Evolutionary conservation across 2,113 vertebrate species (phyloP).

Genomic region (Polyodon spathula): DNA sequence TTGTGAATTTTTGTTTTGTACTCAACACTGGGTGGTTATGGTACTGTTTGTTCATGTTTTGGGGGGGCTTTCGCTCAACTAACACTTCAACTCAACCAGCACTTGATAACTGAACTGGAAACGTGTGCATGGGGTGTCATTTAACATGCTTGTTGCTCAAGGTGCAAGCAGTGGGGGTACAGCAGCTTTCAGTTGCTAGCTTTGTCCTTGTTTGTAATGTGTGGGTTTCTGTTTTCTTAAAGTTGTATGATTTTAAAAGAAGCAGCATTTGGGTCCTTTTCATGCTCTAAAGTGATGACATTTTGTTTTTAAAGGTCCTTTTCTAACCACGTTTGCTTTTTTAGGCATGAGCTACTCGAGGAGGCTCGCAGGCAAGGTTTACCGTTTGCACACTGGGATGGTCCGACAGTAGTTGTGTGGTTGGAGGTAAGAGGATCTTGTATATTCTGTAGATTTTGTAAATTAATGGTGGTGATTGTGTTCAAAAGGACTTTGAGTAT

Average conservation of each 20-base stretch:
- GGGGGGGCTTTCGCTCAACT: too few relatives aligned
- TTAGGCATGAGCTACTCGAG: slow-evolving; percentile 85
- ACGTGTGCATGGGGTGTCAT: too few relatives aligned
- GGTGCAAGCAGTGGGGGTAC: too few relatives aligned
- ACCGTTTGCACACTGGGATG: slow-evolving; percentile 95
- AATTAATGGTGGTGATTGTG: background rate
- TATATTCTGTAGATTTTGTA: background rate
- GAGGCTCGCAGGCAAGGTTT: slow-evolving; percentile 87
- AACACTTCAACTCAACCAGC: too few relatives aligned
- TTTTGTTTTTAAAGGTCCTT: background rate
- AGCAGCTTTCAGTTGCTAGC: too few relatives aligned
- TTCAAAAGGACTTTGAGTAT: too few relatives aligned
- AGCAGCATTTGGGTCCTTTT: too few relatives aligned
- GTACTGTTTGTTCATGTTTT: too few relatives aligned
- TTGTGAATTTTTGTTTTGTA: background rate
- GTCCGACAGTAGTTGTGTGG: slow-evolving; percentile 93
- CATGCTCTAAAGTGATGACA: too few relatives aligned
- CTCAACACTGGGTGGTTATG: background rate
- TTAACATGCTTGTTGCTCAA: too few relatives aligned
- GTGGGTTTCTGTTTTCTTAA: background rate
- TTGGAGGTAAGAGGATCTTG: slow-evolving; percentile 68
- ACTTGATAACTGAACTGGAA: too few relatives aligned
- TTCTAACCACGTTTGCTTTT: slow-evolving; percentile 5
- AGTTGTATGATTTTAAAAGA: background rate
- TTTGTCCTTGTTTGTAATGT: background rate